Evolutionary conservation across 1,140 invertebrate species (phyloP), one percentile per base, ranked within the genome.

Genomic region (Elymnias hypermnestra): DNA sequence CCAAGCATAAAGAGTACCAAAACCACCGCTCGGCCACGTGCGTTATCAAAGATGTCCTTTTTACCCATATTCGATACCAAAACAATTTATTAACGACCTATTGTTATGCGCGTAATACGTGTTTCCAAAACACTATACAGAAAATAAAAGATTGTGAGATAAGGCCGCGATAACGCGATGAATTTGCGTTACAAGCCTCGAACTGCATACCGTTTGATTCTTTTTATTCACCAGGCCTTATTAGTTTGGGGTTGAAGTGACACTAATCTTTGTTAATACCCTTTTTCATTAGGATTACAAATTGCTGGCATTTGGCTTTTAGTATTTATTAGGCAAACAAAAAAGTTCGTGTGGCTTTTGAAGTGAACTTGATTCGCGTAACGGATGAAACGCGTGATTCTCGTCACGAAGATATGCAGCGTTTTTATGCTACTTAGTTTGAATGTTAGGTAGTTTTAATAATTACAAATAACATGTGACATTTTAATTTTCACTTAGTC

Each of bases 1-100:
- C 1, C 15, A 21, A 36, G 10, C 15, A 6, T 17, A 3, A 36
- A n/a, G 7, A 33, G 33, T 36, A 48, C 45, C 45, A 40, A 33
- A 33, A 15, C 29, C 29, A 33, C 29, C 45, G 10, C 13, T 19
- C 14, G 5, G 21, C 57, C 65, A 69, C 65, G 65, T 69, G 65
- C 62, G 31, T 22, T 64, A 65, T 64, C 62, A 37, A 45, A 51
- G 46, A 49, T 65, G 62, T 63, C 65, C 59, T 69, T 69, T 69
- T 66, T 65, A 61, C 65, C 63, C 45, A 69, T 45, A 58, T 65
- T 56, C 55, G 39, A 29, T 52, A 61, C 50, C 59, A 65, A 69
- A 69, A 69, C 65, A 69, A 22, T 17, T 19, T 17, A 19, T 60
- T 63, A 65, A 65, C 49, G 57, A 59, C 23, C 65, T 48, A 63